Percentiles rank a stretch among this genome's conserved stretches.
These are phyloP conservation scores for Caranx melampygus DNA, from an alignment of 2,113 vertebrate species.

Conservation along the genomic window DNA sequence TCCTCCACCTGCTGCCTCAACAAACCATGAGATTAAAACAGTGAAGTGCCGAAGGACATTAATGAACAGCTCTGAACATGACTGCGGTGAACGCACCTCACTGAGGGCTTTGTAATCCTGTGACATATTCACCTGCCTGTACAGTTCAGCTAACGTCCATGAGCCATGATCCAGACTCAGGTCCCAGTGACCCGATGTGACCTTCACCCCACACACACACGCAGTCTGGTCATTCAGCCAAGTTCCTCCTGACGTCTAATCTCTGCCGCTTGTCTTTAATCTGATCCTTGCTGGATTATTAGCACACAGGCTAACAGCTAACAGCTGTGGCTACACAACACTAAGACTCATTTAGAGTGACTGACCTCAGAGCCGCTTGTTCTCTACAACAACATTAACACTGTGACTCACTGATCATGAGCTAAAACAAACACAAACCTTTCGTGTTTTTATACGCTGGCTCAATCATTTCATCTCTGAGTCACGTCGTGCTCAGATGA, in stretches of 20 bases:
- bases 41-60: background rate
- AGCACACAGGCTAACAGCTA: conserved; percentile 20
- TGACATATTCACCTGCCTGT: background rate
- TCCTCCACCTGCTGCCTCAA: no score
- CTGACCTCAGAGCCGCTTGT: background rate
- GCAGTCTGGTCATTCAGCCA: conserved; percentile 45
- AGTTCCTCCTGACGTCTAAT: conserved; percentile 45
- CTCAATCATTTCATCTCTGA: no score
- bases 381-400: no score
- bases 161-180: background rate
- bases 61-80: background rate
- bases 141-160: background rate
- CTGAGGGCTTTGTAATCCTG: background rate
- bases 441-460: no score
- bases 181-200: conserved; percentile 32
- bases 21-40: background rate
- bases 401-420: no score
- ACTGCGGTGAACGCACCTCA: background rate
- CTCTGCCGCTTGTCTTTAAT: conserved; percentile 49
- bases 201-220: conserved; percentile 15
- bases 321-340: background rate
- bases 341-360: background rate
- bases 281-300: conserved; percentile 64
- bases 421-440: no score
- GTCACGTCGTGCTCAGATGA: no score